These are phyloP conservation scores for Amphiura filiformis DNA, from an alignment of 35 echinoderm and acorn worm genomes.

Conservation along the genomic window DNA sequence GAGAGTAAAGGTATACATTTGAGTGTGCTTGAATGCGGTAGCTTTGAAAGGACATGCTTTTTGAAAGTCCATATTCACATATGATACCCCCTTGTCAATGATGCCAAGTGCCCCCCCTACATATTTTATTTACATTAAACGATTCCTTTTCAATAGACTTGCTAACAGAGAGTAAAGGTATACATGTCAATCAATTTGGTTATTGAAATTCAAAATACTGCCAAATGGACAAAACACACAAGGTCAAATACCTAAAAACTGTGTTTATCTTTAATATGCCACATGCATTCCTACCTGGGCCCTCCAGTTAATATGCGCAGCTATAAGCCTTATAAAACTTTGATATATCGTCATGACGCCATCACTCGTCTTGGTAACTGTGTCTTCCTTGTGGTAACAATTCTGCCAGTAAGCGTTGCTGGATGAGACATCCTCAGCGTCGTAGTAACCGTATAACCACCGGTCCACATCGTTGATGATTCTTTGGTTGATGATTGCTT, in stretches of 20 bases:
- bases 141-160: too few relatives aligned
- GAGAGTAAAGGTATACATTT: too few relatives aligned
- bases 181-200: too few relatives aligned
- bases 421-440: slow-evolving; percentile 21
- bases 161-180: too few relatives aligned
- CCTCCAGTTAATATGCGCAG: slow-evolving; percentile 51
- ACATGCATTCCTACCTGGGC: slow-evolving; percentile 38
- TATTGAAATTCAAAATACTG: too few relatives aligned
- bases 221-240: too few relatives aligned
- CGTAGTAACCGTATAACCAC: slow-evolving; percentile 65
- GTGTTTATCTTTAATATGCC: neutral
- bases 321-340: slow-evolving; percentile 69
- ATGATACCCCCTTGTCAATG: too few relatives aligned
- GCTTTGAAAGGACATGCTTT: too few relatives aligned
- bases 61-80: too few relatives aligned
- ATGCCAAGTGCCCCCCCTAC: too few relatives aligned
- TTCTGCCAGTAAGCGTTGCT: slow-evolving; percentile 76
- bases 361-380: slow-evolving; percentile 44
- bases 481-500: slow-evolving; percentile 81
- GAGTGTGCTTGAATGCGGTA: too few relatives aligned
- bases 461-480: slow-evolving; percentile 77
- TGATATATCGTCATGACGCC: slow-evolving; percentile 67
- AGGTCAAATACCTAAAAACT: neutral
- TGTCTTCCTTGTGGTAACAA: slow-evolving; percentile 70
- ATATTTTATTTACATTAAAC: too few relatives aligned